Percentiles rank a stretch among this genome's conserved stretches.
Evolutionary conservation across 2,888 invertebrate genomes (phyloP).

Genomic region (Ochlodes sylvanus): DNA sequence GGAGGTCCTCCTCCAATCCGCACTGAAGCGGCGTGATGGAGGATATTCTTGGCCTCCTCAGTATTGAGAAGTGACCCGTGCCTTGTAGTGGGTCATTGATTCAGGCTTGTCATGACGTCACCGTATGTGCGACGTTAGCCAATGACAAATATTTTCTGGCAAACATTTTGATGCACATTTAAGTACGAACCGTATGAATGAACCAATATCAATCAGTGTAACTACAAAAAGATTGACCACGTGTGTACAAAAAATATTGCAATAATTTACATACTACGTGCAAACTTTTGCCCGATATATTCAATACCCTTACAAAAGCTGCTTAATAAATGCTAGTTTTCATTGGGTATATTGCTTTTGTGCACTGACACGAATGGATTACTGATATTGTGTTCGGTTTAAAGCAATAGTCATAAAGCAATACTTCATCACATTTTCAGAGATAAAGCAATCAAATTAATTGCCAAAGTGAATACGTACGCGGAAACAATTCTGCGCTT

Average conservation of each 20-base stretch:
- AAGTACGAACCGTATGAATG: too few relatives aligned
- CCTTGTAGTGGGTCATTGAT: too few relatives aligned
- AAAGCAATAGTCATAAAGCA: constrained; percentile 55
- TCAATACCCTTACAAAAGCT: constrained; percentile 66
- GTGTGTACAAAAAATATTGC: constrained; percentile 12
- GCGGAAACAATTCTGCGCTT: constrained; percentile 30
- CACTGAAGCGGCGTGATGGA: too few relatives aligned
- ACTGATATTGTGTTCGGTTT: constrained; percentile 63
- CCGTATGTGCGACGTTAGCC: too few relatives aligned
- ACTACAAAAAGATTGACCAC: constrained; percentile 1
- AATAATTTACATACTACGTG: constrained; percentile 18
- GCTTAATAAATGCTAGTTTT: constrained; percentile 74
- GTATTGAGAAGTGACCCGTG: too few relatives aligned
- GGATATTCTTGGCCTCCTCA: too few relatives aligned
- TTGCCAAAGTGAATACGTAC: constrained; percentile 44
- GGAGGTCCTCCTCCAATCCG: too few relatives aligned
- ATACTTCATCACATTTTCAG: constrained; percentile 58
- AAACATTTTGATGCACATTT: too few relatives aligned
- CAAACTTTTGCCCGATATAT: constrained; percentile 53
- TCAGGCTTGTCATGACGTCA: too few relatives aligned
- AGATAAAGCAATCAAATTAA: constrained; percentile 53
- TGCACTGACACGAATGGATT: constrained; percentile 71
- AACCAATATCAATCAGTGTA: neutral
- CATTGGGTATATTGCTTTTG: constrained; percentile 76
- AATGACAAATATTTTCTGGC: too few relatives aligned